Base-by-base conservation (phyloP, 2,888 invertebrate genomes). In the Pardosa pseudoannulata region DNA sequence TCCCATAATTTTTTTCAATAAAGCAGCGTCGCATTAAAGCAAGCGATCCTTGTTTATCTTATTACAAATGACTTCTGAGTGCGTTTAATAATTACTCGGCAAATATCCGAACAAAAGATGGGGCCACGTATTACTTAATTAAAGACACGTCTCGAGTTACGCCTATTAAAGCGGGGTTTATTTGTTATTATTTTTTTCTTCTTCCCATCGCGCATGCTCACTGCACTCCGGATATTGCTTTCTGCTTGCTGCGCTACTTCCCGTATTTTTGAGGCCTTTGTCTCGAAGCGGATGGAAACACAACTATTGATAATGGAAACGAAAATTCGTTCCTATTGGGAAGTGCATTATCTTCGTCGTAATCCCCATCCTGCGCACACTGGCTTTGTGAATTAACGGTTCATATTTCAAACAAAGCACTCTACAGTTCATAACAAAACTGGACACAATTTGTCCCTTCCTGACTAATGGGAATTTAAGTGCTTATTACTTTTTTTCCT, bases 241-340 rank as follows among this genome's bases (percentile, higher is more conserved):
- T 56, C 46, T 46, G 19, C 23, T 46, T 9, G 41, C 9, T 46
- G 16, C 23, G 56, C 56, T 23, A 56, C 56, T 56, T 56, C 56
- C 56, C 56, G 19, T 56, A 56, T 56, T 56, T n/a, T n/a, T 11
- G 23, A 16, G 16, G 5, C 23, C 23, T 56, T 56, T 56, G 56
- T 56, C 56, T 23, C 1, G 23, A 56, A 56, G 56, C 56, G 56
- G 56, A 56, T 56, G 56, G 56, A 23, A 23, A 11, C 16, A 56
- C 19, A 56, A 6, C n/a, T 36, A n/a, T 56, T 23, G 56, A 56
- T 56, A 56, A 56, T 56, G 56, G 56, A 56, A 56, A 56, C 23
- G 23, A 56, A 23, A 56, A 16, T 56, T 23, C 23, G 3, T 3
- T 23, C 6, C 56, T 19, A 56, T 23, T 3, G 56, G 56, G 56